A percentile compares a stretch with the other conserved stretches of the same genome.
Conservation (phyloP, 1,140 invertebrate genomes). For the Aphaenogaster floridana region DNA sequence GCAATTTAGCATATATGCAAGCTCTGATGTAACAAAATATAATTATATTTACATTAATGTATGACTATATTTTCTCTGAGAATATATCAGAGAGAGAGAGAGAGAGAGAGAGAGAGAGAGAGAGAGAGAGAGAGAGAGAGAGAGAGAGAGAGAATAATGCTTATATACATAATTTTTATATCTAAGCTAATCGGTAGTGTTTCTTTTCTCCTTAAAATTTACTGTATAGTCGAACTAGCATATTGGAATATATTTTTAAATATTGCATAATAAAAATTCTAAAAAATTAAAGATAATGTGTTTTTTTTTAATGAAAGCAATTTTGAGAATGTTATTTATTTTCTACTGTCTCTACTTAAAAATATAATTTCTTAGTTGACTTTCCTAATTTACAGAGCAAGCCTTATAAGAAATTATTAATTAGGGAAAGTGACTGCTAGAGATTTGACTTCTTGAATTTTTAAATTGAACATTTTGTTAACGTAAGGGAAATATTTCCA, state of each 20-base stretch:
- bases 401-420: neutral
- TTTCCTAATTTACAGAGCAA: neutral
- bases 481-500: constrained; percentile 16
- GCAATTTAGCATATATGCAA: neutral
- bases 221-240: neutral
- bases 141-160: neutral
- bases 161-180: neutral
- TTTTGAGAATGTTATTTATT: neutral
- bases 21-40: neutral
- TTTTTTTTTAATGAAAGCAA: neutral
- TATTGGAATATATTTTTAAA: neutral
- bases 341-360: neutral
- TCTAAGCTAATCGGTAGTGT: neutral
- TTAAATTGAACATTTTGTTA: neutral
- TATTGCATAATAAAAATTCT: neutral
- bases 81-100: neutral
- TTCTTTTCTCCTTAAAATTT: neutral
- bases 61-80: neutral
- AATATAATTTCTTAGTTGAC: neutral
- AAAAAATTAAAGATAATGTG: neutral
- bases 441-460: neutral
- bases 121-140: neutral
- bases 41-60: neutral
- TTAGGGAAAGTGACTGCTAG: neutral
- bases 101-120: neutral